These are phyloP conservation scores for Priocnemis perturbator DNA, from an alignment of 2,888 invertebrate species.

Conservation along the genomic window DNA sequence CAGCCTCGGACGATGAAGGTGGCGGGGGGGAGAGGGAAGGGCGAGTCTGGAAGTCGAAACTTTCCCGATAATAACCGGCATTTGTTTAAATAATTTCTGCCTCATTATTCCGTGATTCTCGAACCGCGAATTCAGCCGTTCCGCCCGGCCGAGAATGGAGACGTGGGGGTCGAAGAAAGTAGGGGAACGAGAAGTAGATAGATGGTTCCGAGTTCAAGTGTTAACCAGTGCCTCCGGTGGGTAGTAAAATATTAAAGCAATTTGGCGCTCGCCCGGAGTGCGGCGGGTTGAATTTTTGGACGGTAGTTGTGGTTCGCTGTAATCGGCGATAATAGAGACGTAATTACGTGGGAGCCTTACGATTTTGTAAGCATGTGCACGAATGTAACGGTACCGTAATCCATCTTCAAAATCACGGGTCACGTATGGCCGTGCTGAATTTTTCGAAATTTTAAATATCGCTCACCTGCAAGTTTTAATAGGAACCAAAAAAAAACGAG, in stretches of 20 bases:
- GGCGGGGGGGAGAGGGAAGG: neutral
- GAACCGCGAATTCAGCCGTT: conserved; percentile 15
- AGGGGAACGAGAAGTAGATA: conserved; percentile 11
- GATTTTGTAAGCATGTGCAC: no score
- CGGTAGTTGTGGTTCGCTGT: conserved; percentile 7
- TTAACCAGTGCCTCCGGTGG: conserved; percentile 22
- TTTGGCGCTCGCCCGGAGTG: conserved; percentile 10
- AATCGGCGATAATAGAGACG: no score
- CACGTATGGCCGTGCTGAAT: no score
- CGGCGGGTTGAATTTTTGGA: conserved; percentile 24
- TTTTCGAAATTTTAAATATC: no score
- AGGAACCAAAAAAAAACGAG: no score
- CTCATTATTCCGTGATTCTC: conserved; percentile 38
- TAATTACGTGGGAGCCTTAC: no score
- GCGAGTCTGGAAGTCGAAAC: conserved; percentile 32
- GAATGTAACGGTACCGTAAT: no score
- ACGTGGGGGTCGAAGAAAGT: conserved; percentile 5
- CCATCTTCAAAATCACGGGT: no score
- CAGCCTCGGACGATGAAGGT: no score
- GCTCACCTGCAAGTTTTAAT: no score
- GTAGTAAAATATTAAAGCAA: conserved; percentile 39
- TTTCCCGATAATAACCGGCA: conserved; percentile 48
- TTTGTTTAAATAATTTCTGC: conserved; percentile 59
- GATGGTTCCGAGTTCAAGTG: conserved; percentile 8
- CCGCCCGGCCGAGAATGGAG: conserved; percentile 8